Evolutionary conservation across 2,113 vertebrate species (phyloP), one percentile per base, ranked within the genome.

Genomic region (Oncorhynchus clarkii): DNA sequence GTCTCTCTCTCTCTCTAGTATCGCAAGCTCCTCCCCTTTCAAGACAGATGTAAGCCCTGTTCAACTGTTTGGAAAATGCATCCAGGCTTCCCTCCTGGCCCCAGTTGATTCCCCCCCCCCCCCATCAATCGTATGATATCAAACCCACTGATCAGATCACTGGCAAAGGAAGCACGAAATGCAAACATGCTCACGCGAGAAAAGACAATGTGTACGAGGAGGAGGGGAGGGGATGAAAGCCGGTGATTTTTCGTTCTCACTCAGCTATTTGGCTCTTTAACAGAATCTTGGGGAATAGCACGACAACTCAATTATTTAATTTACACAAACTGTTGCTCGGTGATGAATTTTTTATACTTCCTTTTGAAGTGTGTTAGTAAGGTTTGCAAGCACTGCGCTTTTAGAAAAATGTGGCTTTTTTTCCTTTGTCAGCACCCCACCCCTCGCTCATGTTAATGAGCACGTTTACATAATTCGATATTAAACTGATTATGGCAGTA

Each of bases 321-420:
- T 94, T 93, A 86, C 90, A 87, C 91, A 92, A 94, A 94, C 92
- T 91, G 91, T 92, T 84, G 92, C 92, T 92, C 88, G 86, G 91
- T 89, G 91, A 93, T 93, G 90, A 91, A 92, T 93, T 91, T 93
- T 93, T 93, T 88, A 94, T 90, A 78, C 87, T 90, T 91, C 89
- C 90, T 92, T 93, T 94, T 94, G 92, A 94, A 93, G 92, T 92
- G 86, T 86, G 88, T 90, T 94, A 93, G 94, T 93, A 91, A 94
- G 92, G 92, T 90, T 90, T 89, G 90, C 57, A 79, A 80, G 66
- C 67, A 49, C 72, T 78, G 45, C 64, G 74, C 16, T 78, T 79
- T 78, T 48, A 20, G 76, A 78, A 78, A 77, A 48, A 24, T 8
- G 3, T 8, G 16, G 62, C 9, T 22, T 48, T 48, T 48, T 31